phyloP scores from a whole-genome alignment of 1,140 invertebrate genomes.

The Heliothis virescens region DNA sequence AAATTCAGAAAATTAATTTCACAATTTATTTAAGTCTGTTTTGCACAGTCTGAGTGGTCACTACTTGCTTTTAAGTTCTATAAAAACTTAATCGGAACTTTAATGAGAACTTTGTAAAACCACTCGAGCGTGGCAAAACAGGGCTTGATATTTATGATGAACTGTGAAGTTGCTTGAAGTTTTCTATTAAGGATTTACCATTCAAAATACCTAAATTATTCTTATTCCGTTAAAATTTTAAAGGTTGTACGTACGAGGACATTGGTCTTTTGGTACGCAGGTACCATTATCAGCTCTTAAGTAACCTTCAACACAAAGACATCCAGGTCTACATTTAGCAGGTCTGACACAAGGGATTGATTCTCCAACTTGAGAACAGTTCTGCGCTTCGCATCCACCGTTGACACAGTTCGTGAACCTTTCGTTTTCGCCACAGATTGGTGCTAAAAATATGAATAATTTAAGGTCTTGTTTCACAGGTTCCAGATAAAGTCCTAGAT shows the following conservation, averaged over 20 bases:
- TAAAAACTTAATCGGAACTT: too few relatives aligned
- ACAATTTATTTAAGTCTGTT: too few relatives aligned
- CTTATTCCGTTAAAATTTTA: not conserved
- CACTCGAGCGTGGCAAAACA: too few relatives aligned
- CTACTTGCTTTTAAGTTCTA: too few relatives aligned
- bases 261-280: not conserved
- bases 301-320: constrained; percentile 48
- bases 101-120: too few relatives aligned
- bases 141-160: too few relatives aligned
- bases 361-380: constrained; percentile 35
- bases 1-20: not conserved
- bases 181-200: too few relatives aligned
- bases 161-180: too few relatives aligned
- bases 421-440: not conserved
- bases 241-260: not conserved
- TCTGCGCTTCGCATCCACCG: not conserved
- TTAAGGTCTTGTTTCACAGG: too few relatives aligned
- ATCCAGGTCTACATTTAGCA: constrained; percentile 30
- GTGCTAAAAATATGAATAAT: not conserved
- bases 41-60: too few relatives aligned
- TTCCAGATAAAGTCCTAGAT: too few relatives aligned
- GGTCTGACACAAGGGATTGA: constrained; percentile 12
- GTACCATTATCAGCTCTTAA: constrained; percentile 32
- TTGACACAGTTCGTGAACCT: not conserved
- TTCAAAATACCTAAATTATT: not conserved